Percentiles rank a stretch among this genome's conserved stretches.
Evolutionary conservation across 2,797 vertebrate genomes (phyloP).

Genomic region (Hypotaenidia okinawae): DNA sequence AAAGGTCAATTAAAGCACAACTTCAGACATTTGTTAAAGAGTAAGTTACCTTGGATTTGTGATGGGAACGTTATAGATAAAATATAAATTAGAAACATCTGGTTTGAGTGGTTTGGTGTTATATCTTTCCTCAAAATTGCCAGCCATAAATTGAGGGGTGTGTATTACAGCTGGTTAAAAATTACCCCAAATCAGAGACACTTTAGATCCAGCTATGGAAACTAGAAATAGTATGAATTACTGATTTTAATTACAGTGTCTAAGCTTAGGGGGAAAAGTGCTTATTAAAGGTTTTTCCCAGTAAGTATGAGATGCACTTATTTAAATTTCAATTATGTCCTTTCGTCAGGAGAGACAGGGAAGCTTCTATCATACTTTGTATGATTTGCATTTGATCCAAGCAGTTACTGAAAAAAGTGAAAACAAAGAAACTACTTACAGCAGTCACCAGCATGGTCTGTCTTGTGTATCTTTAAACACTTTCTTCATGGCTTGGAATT

Average conservation of each 20-base stretch:
- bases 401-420: neutral
- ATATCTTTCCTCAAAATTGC: neutral
- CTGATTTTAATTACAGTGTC: neutral
- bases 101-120: neutral
- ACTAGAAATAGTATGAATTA: neutral
- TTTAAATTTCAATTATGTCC: neutral
- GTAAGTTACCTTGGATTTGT: slow-evolving; percentile 81
- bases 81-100: neutral
- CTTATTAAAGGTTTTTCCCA: neutral
- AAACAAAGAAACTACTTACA: neutral
- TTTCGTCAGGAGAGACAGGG: neutral
- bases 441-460: accelerated
- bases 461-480: neutral
- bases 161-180: neutral
- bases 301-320: neutral
- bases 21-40: slow-evolving; percentile 98
- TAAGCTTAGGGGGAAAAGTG: neutral
- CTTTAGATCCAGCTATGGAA: neutral
- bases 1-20: slow-evolving; percentile 96
- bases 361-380: neutral
- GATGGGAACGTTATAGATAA: neutral
- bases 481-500: neutral
- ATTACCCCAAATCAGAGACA: neutral
- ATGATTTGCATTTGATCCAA: neutral
- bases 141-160: neutral